Base-by-base conservation (phyloP, 2,888 invertebrate species). In the Aleiodes testaceus region DNA sequence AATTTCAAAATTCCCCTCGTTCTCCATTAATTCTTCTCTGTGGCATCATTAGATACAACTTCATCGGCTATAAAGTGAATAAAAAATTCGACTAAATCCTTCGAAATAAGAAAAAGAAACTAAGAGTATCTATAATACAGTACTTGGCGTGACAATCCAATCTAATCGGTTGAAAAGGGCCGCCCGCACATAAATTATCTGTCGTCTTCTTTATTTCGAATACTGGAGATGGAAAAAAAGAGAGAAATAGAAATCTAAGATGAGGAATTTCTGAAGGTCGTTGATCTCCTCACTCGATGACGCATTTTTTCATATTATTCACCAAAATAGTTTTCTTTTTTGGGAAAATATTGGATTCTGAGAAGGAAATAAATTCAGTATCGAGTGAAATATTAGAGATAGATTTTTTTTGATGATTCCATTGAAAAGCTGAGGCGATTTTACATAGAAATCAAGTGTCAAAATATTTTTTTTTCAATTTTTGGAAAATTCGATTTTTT, bases 171-270 rank as follows among this genome's bases (percentile, higher is more conserved):
- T 79, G 79, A 80, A 80, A 81, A 82, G 82, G 81, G 79, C 77
- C 79, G 79, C 67, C 74, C 79, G 78, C 77, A 82, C 83, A 85
- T 86, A 86, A 86, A 85, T 86, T 86, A 85, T 84, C 82, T 79
- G 80, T 80, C 80, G 81, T 49, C 44, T 63, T 65, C 53, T 69
- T 49, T 45, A 49, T 66, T 71, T 53, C 30, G 45, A 45, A 20
- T 44, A 65, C 63, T 42, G 50, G 52, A 66, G 42, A 22, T 66
- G 67, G 66, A 59, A 67, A 63, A 73, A 44, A 59, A 30, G 26
- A 55, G 65, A 69, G 3, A 42, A 66, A 71, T 20, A 72, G 59
- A 50, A 61, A 63, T 18, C 20, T 14, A 45, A 63, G 44, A 45
- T 63, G 22, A 63, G 22, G 63, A 45, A 59, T 59, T 59, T 59